Evolutionary conservation across 2,113 vertebrate genomes (phyloP).

Genomic region (Lepus timidus): DNA sequence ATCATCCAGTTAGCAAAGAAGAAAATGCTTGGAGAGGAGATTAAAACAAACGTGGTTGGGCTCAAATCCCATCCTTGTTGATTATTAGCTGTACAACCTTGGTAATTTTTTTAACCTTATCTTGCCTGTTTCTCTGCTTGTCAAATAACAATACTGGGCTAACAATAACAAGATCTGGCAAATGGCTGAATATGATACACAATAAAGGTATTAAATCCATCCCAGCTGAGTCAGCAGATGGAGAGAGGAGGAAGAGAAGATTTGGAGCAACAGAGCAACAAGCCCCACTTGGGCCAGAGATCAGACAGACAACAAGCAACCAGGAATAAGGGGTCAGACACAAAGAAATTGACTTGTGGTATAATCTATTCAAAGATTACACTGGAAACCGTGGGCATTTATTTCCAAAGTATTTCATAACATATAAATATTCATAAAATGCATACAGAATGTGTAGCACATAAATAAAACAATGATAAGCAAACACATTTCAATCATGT

Average conservation of each 20-base stretch:
- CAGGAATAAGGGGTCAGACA: not conserved
- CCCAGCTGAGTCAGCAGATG: not conserved
- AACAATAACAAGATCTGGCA: not conserved
- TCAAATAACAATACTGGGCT: not conserved
- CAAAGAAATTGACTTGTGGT: not conserved
- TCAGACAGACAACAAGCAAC: not conserved
- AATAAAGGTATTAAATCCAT: not conserved
- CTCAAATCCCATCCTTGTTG: conserved; percentile 36
- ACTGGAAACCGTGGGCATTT: not conserved
- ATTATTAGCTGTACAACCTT: conserved; percentile 32
- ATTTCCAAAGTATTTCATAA: conserved; percentile 58
- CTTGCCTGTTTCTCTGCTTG: not conserved
- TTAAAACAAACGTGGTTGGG: conserved; percentile 54
- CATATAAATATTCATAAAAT: not conserved
- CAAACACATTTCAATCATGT: not conserved
- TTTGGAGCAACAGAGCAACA: not conserved
- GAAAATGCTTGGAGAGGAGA: conserved; percentile 29
- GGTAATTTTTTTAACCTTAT: conserved; percentile 54
- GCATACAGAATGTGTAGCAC: too few species aligned
- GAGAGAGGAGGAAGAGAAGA: not conserved
- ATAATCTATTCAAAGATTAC: not conserved
- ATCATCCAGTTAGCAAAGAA: conserved; percentile 65
- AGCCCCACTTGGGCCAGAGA: not conserved
- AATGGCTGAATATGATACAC: not conserved
- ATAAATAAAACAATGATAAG: not conserved